Conservation (phyloP, 2,888 invertebrate species). For the Archaeoteleia sp. region DNA sequence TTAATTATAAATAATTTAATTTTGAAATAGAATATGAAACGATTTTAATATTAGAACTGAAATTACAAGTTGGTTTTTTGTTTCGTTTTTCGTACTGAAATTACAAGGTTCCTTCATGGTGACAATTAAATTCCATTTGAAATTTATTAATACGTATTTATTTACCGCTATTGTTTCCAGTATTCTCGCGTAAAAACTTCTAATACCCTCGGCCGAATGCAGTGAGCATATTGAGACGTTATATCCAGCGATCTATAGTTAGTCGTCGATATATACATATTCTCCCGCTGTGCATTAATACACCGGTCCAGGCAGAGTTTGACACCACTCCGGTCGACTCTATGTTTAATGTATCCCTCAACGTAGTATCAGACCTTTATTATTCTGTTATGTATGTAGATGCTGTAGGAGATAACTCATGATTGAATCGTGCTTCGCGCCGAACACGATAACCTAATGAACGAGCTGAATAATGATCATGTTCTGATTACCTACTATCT, state of each 20-base stretch:
- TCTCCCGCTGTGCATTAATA: constrained; percentile 41
- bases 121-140: too few species aligned
- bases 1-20: too few species aligned
- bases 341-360: constrained; percentile 54
- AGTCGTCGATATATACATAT: constrained; percentile 46
- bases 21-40: too few species aligned
- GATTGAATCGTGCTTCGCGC: constrained; percentile 70
- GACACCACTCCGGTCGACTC: constrained; percentile 49
- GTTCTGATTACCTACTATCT: constrained; percentile 68
- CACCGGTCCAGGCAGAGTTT: constrained; percentile 40
- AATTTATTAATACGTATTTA: constrained; percentile 6
- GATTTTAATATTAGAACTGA: too few species aligned
- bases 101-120: too few species aligned
- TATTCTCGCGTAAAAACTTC: constrained; percentile 40
- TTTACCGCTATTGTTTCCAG: constrained; percentile 12
- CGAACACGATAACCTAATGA: constrained; percentile 72
- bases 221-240: constrained; percentile 45
- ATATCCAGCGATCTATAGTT: constrained; percentile 45
- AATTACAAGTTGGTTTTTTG: too few species aligned
- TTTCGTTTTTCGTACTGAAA: too few species aligned
- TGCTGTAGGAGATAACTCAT: constrained; percentile 67
- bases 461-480: constrained; percentile 71
- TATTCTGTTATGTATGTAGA: constrained; percentile 68
- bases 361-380: constrained; percentile 63
- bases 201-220: constrained; percentile 32